A percentile compares a stretch with the other conserved stretches of the same genome.
phyloP scores from a whole-genome alignment of 2,888 invertebrate species.

The Adelognathus sp. region DNA sequence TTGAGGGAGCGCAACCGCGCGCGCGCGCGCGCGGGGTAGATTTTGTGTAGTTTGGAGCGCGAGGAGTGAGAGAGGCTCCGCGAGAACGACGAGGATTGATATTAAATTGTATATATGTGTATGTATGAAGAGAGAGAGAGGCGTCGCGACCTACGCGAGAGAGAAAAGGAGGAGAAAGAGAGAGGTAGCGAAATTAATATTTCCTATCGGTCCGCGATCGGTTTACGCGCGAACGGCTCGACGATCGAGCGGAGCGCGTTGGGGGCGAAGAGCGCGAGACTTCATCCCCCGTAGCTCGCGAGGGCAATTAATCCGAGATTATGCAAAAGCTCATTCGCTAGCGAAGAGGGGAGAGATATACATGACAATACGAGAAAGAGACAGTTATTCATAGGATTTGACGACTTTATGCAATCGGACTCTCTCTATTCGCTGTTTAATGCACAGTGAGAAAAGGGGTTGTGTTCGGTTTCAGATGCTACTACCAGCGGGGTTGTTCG shows the following conservation, averaged over 20 bases:
- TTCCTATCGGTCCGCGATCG: conserved; percentile 69
- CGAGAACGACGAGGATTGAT: conserved; percentile 43
- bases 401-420: conserved; percentile 6
- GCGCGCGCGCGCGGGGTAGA: conserved; percentile 39
- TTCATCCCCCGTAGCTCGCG: conserved; percentile 8
- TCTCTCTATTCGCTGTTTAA: background rate
- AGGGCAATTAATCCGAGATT: conserved; percentile 56
- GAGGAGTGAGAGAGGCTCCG: conserved; percentile 18
- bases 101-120: too few relatives aligned
- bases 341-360: background rate
- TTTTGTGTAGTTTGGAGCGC: conserved; percentile 28
- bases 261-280: background rate
- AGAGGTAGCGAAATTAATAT: conserved; percentile 74
- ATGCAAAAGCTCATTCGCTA: conserved; percentile 47
- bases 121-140: conserved; percentile 31
- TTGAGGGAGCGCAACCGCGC: conserved; percentile 47
- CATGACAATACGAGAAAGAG: conserved; percentile 41
- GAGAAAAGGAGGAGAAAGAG: conserved; percentile 47
- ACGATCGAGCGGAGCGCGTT: conserved; percentile 57
- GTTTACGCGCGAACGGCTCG: conserved; percentile 58
- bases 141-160: conserved; percentile 35
- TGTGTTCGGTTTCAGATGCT: background rate
- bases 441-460: background rate
- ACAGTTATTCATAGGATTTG: conserved; percentile 35
- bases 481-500: too few relatives aligned